Conservation (phyloP, 2,888 invertebrate genomes). For the Nezara viridula region DNA sequence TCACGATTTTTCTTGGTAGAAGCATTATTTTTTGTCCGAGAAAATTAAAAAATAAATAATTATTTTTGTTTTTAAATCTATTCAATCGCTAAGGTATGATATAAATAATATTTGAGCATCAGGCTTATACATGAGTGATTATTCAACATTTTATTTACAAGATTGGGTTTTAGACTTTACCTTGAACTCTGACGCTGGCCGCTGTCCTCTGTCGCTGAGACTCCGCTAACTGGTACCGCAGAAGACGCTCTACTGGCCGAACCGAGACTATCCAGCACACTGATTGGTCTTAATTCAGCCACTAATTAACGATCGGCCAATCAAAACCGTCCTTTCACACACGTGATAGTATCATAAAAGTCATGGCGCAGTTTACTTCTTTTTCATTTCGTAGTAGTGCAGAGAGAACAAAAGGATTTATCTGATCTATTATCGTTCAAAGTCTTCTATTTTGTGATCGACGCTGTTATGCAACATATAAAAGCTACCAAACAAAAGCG, state of each 20-base stretch:
- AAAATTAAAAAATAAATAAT: too few species aligned
- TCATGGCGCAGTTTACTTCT: background rate
- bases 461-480: background rate
- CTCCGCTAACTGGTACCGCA: background rate
- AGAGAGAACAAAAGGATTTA: background rate
- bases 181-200: background rate
- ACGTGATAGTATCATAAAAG: conserved; percentile 8
- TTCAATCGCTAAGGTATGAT: too few species aligned
- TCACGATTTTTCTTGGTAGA: too few species aligned
- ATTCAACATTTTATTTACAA: background rate
- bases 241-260: background rate
- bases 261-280: background rate
- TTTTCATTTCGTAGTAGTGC: background rate
- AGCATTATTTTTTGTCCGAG: too few species aligned
- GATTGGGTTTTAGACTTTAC: background rate
- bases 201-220: background rate
- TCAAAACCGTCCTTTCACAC: background rate
- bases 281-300: conserved; percentile 45
- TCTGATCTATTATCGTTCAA: background rate
- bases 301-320: conserved; percentile 7
- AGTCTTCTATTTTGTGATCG: background rate
- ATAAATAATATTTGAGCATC: too few species aligned
- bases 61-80: too few species aligned
- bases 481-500: background rate
- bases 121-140: too few species aligned